phyloP scores from a whole-genome alignment of 2,113 vertebrate species.

The Todiramphus chloris region DNA sequence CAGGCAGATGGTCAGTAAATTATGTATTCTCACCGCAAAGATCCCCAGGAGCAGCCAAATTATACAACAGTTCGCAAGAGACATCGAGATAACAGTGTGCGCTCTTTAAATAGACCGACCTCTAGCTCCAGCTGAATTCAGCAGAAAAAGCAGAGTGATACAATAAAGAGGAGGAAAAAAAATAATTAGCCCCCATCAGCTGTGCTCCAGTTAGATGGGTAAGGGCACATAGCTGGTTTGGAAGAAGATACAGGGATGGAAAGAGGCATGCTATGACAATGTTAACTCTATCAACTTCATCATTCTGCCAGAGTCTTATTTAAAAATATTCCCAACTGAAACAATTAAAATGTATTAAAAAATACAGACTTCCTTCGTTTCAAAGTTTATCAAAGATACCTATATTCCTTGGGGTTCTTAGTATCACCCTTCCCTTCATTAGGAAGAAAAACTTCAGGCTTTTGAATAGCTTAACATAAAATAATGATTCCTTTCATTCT shows the following conservation, averaged over 20 bases:
- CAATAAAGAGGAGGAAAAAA: conserved; percentile 9
- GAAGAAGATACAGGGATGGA: neutral
- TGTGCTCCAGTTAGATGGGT: conserved; percentile 18
- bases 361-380: neutral
- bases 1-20: conserved; percentile 34
- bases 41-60: conserved; percentile 24
- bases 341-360: neutral
- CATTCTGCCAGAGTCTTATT: neutral
- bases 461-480: neutral
- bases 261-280: neutral
- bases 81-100: neutral
- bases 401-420: neutral
- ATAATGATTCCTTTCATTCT: neutral
- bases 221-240: conserved; percentile 30
- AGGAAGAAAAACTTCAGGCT: neutral
- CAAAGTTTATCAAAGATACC: neutral
- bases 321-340: conserved; percentile 17
- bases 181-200: conserved; percentile 36
- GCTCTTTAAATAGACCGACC: conserved; percentile 56
- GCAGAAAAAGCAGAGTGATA: conserved; percentile 27
- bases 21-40: neutral
- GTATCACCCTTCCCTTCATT: neutral
- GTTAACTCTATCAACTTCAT: conserved; percentile 23
- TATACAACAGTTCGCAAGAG: conserved; percentile 25
- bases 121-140: conserved; percentile 66